These are phyloP conservation scores for Aleiodes alternator DNA, from an alignment of 2,888 invertebrate genomes.

Conservation along the genomic window DNA sequence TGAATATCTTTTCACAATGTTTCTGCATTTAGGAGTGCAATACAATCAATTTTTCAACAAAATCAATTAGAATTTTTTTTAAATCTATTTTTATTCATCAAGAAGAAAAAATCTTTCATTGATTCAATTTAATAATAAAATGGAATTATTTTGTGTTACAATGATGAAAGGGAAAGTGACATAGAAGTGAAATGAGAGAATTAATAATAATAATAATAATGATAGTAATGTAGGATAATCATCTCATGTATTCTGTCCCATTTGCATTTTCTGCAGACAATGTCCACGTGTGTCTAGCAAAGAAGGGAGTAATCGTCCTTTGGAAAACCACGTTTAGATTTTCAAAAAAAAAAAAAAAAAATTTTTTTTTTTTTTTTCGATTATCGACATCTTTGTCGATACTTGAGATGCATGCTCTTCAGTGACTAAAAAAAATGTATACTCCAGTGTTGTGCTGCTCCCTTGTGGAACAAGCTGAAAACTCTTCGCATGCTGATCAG, in stretches of 20 bases:
- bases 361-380: too few relatives aligned
- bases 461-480: constrained; percentile 51
- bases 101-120: not conserved
- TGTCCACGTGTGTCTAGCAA: too few relatives aligned
- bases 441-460: constrained; percentile 51
- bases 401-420: not conserved
- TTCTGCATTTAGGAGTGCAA: not conserved
- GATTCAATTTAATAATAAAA: not conserved
- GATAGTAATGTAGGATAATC: not conserved
- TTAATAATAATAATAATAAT: not conserved
- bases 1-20: not conserved
- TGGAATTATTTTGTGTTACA: not conserved
- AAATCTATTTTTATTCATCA: constrained; percentile 2
- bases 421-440: not conserved
- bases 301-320: too few relatives aligned
- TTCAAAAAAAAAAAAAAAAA: too few relatives aligned
- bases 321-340: too few relatives aligned
- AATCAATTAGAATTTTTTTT: not conserved
- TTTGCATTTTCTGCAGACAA: not conserved
- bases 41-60: not conserved
- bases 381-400: too few relatives aligned
- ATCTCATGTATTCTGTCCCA: not conserved
- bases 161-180: constrained; percentile 21
- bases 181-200: constrained; percentile 12
- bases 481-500: constrained; percentile 24